Conservation (phyloP, 2,888 invertebrate genomes). For the Chrysomela aeneicollis region DNA sequence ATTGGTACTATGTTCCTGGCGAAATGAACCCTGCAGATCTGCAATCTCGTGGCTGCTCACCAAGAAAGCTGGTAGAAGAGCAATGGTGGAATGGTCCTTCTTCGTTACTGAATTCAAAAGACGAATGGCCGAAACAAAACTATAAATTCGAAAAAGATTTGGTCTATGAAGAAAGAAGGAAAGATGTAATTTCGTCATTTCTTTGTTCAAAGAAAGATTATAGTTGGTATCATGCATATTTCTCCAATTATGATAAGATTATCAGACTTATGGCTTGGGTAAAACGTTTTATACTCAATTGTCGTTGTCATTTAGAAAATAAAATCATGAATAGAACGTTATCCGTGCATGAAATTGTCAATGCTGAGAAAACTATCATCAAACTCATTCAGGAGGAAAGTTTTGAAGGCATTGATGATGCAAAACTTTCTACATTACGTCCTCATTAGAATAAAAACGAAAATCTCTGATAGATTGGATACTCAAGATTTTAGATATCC, state of each 20-base stretch:
- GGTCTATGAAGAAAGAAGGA: conserved; percentile 7
- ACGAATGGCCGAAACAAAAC: conserved; percentile 5
- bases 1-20: conserved; percentile 14
- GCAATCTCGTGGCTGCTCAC: conserved; percentile 11
- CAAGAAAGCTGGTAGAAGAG: conserved; percentile 7
- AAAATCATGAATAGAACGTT: not conserved
- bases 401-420: not conserved
- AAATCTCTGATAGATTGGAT: conserved; percentile 7
- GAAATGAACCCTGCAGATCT: conserved; percentile 19
- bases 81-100: conserved; percentile 21
- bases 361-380: conserved; percentile 12
- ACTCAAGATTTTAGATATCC: conserved; percentile 11
- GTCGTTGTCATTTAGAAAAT: not conserved
- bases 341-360: not conserved
- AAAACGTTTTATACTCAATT: not conserved
- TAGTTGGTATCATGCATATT: not conserved
- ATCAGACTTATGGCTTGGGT: not conserved
- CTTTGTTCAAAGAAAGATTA: not conserved
- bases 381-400: conserved; percentile 14
- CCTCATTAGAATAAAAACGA: conserved; percentile 10
- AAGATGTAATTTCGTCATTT: conserved; percentile 11
- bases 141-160: not conserved
- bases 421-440: not conserved
- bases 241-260: conserved; percentile 8
- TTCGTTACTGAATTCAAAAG: conserved; percentile 6